phyloP scores from a whole-genome alignment of 2,113 vertebrate species.

The Lichenostomus cassidix region DNA sequence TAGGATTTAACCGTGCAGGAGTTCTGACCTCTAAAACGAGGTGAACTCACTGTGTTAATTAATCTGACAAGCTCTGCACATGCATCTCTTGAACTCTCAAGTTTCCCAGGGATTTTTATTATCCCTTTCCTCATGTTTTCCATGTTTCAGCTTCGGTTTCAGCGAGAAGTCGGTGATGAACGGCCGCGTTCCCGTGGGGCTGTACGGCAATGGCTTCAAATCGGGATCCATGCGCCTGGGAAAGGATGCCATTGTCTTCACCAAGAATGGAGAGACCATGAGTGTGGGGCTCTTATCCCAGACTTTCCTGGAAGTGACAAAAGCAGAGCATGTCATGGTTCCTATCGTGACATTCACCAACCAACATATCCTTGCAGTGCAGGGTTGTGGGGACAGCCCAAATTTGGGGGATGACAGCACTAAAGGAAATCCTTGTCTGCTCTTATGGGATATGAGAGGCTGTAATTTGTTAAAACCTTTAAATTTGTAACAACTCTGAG shows the following conservation, averaged over 20 bases:
- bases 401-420: background rate
- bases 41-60: accelerated
- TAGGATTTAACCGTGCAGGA: background rate
- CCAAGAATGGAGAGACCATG: slow-evolving; percentile 80
- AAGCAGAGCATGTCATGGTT: slow-evolving; percentile 85
- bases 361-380: slow-evolving; percentile 84
- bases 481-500: no score
- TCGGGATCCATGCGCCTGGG: slow-evolving; percentile 97
- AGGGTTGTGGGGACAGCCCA: no score
- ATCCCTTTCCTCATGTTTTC: background rate
- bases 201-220: slow-evolving; percentile 98
- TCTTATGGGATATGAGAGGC: background rate
- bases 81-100: background rate
- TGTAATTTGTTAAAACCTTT: background rate
- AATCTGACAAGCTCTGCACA: background rate
- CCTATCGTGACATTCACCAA: slow-evolving; percentile 81
- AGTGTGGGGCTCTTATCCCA: slow-evolving; percentile 95
- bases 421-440: background rate
- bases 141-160: slow-evolving; percentile 87
- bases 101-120: background rate
- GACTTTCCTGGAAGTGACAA: slow-evolving; percentile 82
- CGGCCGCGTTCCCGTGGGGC: slow-evolving; percentile 84
- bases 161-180: slow-evolving; percentile 88
- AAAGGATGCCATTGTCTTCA: slow-evolving; percentile 91
- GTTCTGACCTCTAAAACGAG: background rate